phyloP scores from a whole-genome alignment of 2,888 invertebrate species.

The Lathronympha strigana region DNA sequence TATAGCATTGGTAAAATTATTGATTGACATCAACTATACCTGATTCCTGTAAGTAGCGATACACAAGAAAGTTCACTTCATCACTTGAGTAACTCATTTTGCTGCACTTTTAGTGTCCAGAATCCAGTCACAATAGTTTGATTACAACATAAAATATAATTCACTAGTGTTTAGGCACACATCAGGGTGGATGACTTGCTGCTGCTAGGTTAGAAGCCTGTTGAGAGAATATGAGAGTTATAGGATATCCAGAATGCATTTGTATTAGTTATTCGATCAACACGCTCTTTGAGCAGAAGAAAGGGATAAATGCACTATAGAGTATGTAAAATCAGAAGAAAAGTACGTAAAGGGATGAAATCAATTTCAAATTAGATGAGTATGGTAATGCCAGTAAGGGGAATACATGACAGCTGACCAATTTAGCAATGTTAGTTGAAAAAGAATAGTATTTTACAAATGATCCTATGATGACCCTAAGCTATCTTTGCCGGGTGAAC shows the following conservation, averaged over 20 bases:
- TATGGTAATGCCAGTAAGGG: not conserved
- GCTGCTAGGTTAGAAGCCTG: conserved; percentile 15
- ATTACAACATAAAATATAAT: conserved; percentile 16
- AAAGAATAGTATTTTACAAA: not conserved
- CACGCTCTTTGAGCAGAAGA: not conserved
- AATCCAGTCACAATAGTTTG: not conserved
- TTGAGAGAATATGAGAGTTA: not conserved
- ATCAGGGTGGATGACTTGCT: not conserved
- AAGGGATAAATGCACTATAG: not conserved
- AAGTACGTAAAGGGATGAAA: not conserved
- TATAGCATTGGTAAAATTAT: conserved; percentile 48
- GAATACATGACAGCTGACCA: not conserved
- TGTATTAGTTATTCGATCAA: not conserved
- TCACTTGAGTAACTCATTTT: conserved; percentile 99
- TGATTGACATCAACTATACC: conserved; percentile 85
- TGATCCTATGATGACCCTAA: not conserved
- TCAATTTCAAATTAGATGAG: not conserved
- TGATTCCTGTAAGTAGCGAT: conserved; percentile 99
- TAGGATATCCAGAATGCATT: not conserved
- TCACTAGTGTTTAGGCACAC: conserved; percentile 2
- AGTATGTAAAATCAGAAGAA: not conserved
- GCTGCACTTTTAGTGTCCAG: conserved; percentile 37
- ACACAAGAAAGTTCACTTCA: conserved; percentile 99
- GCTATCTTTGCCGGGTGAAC: conserved; percentile 10
- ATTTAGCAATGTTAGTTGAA: not conserved